Percentiles rank a stretch among this genome's conserved stretches.
These are phyloP conservation scores for Siniperca chuatsi DNA, from an alignment of 2,113 vertebrate species.

Conservation along the genomic window DNA sequence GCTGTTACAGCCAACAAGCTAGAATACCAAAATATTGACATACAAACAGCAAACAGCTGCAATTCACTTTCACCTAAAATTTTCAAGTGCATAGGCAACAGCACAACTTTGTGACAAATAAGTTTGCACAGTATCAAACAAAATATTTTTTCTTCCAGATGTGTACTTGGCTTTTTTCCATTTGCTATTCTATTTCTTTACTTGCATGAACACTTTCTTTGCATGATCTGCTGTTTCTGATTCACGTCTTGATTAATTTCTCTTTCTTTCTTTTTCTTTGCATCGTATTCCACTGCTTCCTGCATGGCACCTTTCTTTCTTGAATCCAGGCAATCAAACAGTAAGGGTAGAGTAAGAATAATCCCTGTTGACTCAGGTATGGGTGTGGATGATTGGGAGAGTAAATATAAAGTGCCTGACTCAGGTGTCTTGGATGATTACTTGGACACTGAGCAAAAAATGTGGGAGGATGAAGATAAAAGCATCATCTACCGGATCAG, in stretches of 20 bases:
- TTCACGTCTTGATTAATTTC: constrained; percentile 46
- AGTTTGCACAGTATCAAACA: neutral
- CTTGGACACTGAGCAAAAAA: constrained; percentile 87
- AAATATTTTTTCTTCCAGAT: neutral
- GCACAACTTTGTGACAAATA: neutral
- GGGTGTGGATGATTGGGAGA: constrained; percentile 90
- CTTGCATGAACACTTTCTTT: constrained; percentile 23
- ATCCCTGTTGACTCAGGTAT: constrained; percentile 89
- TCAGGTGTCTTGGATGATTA: constrained; percentile 88
- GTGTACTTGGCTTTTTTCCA: neutral
- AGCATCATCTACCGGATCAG: constrained; percentile 78
- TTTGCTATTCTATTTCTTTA: constrained; percentile 25
- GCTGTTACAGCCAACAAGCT: neutral
- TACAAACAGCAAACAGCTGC: neutral
- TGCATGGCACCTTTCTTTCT: constrained; percentile 67
- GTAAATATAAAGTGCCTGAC: constrained; percentile 86
- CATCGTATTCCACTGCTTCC: constrained; percentile 59
- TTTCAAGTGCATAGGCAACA: neutral
- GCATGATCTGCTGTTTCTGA: constrained; percentile 9
- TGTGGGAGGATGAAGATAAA: constrained; percentile 86
- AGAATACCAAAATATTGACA: neutral
- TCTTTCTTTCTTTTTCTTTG: constrained; percentile 68
- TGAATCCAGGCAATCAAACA: constrained; percentile 80
- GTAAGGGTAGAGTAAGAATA: constrained; percentile 87
- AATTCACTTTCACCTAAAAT: neutral